Percentiles rank a stretch among this genome's conserved stretches.
Conservation (phyloP, 2,113 vertebrate genomes). For the Apodemus sylvaticus region DNA sequence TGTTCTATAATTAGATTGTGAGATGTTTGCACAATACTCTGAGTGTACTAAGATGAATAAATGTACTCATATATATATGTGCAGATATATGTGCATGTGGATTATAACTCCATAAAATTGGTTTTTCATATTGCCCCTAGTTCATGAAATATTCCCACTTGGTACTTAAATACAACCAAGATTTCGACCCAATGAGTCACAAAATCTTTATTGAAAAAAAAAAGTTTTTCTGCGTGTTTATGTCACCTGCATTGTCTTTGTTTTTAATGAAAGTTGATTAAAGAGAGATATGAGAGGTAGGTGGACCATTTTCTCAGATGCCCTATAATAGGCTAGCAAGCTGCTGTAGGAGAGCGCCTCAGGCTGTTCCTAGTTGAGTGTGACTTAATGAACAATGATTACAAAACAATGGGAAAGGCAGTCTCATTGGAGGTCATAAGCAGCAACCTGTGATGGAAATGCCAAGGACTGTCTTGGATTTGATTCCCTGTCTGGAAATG, state of each 20-base stretch:
- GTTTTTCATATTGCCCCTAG: slow-evolving; percentile 13
- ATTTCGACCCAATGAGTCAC: slow-evolving; percentile 49
- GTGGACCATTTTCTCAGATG: not conserved
- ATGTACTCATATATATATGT: slow-evolving; percentile 31
- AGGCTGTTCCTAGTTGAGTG: not conserved
- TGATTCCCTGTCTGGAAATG: not conserved
- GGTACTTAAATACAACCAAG: slow-evolving; percentile 40
- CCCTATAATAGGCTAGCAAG: not conserved
- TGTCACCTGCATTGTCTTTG: slow-evolving; percentile 41
- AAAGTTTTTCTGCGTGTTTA: not conserved
- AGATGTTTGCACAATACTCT: not conserved
- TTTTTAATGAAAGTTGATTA: slow-evolving; percentile 41
- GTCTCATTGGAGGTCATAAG: not conserved
- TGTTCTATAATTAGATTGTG: slow-evolving; percentile 30
- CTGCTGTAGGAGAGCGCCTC: not conserved
- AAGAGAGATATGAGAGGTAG: slow-evolving; percentile 18
- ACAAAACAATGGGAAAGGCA: not conserved
- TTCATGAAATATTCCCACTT: slow-evolving; percentile 21
- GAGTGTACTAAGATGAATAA: not conserved
- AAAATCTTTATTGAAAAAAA: slow-evolving; percentile 3
- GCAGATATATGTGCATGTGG: slow-evolving; percentile 1
- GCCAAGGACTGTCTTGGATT: too few relatives aligned
- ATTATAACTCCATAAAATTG: slow-evolving; percentile 24
- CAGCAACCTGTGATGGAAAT: not conserved
- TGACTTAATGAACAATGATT: not conserved